Evolutionary conservation across 2,113 vertebrate genomes (phyloP).

Genomic region (Cynopterus brachyotis): DNA sequence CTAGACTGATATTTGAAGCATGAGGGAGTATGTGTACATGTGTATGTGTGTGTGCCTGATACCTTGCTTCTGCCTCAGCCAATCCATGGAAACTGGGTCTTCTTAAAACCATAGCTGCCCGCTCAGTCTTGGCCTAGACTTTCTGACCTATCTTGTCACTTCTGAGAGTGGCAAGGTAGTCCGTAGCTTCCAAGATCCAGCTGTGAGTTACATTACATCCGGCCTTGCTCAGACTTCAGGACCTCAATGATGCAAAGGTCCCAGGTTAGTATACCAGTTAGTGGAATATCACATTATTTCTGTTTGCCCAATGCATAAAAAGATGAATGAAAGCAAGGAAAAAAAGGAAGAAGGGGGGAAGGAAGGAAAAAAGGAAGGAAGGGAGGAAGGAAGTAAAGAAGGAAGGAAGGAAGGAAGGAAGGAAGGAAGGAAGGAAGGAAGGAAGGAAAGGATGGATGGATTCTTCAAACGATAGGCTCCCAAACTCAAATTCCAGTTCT

Average conservation of each 20-base stretch:
- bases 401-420: neutral
- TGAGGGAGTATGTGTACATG: no score
- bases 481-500: neutral
- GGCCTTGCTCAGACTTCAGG: neutral
- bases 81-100: neutral
- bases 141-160: neutral
- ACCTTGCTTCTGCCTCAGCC: neutral
- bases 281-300: neutral
- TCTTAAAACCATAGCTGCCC: neutral
- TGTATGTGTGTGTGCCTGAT: neutral
- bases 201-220: neutral
- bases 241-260: neutral
- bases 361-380: fast-evolving
- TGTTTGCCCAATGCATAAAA: neutral
- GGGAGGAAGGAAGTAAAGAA: fast-evolving
- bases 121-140: neutral
- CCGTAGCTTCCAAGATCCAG: neutral
- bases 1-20: neutral
- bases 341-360: neutral
- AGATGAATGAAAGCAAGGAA: neutral
- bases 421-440: neutral
- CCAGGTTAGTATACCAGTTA: neutral
- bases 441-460: neutral
- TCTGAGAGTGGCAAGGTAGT: neutral
- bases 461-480: neutral